A percentile compares a stretch with the other conserved stretches of the same genome.
Conservation (phyloP, 2,888 invertebrate species). For the Mantis religiosa region DNA sequence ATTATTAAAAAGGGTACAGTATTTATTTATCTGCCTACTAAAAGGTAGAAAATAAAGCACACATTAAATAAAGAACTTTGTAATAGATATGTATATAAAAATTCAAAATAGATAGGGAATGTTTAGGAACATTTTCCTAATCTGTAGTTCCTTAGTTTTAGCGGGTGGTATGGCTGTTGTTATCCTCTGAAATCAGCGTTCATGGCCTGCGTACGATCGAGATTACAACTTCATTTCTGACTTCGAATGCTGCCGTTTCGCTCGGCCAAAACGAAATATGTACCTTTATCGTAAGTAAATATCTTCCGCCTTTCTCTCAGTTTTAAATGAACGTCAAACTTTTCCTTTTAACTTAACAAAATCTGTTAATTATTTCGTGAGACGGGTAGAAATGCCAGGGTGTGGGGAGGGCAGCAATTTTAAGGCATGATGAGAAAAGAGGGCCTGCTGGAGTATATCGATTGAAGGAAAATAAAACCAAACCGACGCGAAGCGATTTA, state of each 20-base stretch:
- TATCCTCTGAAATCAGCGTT: background rate
- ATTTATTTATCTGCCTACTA: too few species aligned
- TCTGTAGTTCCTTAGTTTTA: background rate
- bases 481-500: conserved; percentile 9
- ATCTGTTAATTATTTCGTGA: conserved; percentile 6
- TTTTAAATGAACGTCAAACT: background rate
- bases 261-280: background rate
- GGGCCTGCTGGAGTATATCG: conserved; percentile 2
- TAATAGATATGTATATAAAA: too few species aligned
- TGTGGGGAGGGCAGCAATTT: background rate
- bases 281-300: background rate
- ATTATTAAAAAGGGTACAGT: too few species aligned
- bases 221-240: background rate
- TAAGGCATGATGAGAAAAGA: background rate
- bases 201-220: background rate
- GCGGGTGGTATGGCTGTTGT: background rate
- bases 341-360: background rate
- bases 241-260: background rate
- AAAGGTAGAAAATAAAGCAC: too few species aligned
- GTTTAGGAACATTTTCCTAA: too few species aligned
- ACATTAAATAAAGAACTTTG: too few species aligned
- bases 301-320: background rate
- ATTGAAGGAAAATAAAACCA: background rate
- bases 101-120: too few species aligned
- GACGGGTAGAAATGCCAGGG: background rate